phyloP scores from a whole-genome alignment of 2,888 invertebrate genomes.

The Lasioglossum zephyrum region DNA sequence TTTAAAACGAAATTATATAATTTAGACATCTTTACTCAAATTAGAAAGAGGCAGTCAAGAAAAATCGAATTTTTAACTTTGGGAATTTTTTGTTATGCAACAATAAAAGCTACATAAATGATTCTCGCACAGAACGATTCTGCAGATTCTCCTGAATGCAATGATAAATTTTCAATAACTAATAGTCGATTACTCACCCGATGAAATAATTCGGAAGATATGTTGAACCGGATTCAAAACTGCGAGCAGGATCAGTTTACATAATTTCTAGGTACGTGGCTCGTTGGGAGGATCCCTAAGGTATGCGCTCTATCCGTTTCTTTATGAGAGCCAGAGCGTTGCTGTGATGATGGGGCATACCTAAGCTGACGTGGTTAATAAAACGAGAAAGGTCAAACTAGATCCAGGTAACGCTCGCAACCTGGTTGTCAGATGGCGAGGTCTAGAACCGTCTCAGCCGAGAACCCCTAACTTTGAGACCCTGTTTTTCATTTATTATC shows the following conservation, averaged over 20 bases:
- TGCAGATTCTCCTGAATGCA: neutral
- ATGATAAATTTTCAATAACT: neutral
- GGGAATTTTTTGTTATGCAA: neutral
- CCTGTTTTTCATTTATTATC: neutral
- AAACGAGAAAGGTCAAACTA: constrained; percentile 79
- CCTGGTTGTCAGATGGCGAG: constrained; percentile 39
- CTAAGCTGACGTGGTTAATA: constrained; percentile 75
- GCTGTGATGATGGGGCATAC: constrained; percentile 74
- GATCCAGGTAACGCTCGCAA: constrained; percentile 72
- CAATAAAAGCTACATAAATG: neutral
- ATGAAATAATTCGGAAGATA: constrained; percentile 27
- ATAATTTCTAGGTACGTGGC: constrained; percentile 71
- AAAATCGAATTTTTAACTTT: neutral
- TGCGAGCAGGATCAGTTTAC: constrained; percentile 67
- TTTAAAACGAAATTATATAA: neutral
- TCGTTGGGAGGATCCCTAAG: constrained; percentile 75
- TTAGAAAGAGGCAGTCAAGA: neutral
- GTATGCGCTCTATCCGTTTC: constrained; percentile 70
- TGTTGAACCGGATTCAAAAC: constrained; percentile 27
- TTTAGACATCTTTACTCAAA: neutral
- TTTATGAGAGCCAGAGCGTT: constrained; percentile 65
- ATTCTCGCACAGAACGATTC: neutral
- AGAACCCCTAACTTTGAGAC: constrained; percentile 16
- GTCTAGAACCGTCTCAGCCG: constrained; percentile 54
- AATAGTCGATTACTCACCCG: neutral